Evolutionary conservation across 2,113 vertebrate species (phyloP), one percentile per base, ranked within the genome.

Genomic region (Cheirogaleus medius): DNA sequence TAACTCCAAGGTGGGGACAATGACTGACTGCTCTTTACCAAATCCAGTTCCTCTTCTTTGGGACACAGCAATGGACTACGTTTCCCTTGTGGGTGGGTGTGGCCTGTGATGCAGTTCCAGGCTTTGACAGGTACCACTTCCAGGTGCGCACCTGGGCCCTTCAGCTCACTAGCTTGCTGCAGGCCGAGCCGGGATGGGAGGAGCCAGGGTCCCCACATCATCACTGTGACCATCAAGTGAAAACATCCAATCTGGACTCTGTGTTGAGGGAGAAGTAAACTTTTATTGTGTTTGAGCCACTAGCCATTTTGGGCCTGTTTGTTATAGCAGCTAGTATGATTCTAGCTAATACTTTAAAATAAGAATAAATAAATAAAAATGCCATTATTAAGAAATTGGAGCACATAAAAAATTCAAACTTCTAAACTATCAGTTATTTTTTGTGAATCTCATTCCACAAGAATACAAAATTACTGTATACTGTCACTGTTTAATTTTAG

Each of bases 341-440:
- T 90, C 29, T 93, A 60, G 81, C 17, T 49, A 83, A 60, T 69
- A 42, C 39, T 63, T 60, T 52, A 58, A 76, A 90, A 93, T 17
- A 80, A 54, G 63, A 68, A 42, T 69, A 63, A 93, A 29, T 17
- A 73, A 68, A 42, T 78, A 63, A 66, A 44, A 29, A 56, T 87
- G 37, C 29, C 66, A 52, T 86, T 54, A 39, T 32, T 81, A 74
- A 56, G 37, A 66, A 54, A 82, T 66, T 82, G 29, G 64, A 87
- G 71, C 54, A 52, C 47, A 63, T 63, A 63, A 63, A 63, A 85
- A 99, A 99, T 98, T 1, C 99, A 97, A 3, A 99, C 99, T 0
- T 99, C 99, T 96, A 99, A 98, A 63, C 98, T 99, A 76, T 99
- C 99, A 0, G 99, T 99, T 98, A 99, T 99, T 89, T 99, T 99